Conservation (phyloP, 2,797 vertebrate species). For the Poliocrania exsul region DNA sequence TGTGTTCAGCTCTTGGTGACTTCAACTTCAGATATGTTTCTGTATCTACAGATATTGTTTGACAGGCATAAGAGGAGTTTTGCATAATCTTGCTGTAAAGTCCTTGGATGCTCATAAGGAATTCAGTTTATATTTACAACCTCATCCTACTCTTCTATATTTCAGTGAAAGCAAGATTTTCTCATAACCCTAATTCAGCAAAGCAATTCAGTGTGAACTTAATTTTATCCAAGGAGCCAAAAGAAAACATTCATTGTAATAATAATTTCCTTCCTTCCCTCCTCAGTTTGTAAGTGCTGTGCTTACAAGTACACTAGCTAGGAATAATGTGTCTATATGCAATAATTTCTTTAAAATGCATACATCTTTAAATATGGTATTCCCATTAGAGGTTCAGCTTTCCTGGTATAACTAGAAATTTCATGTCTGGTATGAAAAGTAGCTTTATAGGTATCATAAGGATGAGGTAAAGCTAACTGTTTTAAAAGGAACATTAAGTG, state of each 20-base stretch:
- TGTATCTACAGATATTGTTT: not conserved
- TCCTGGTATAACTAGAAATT: not conserved
- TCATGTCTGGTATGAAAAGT: not conserved
- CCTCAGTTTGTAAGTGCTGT: not conserved
- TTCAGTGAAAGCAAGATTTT: not conserved
- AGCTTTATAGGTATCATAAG: conserved; percentile 11
- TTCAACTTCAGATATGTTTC: not conserved
- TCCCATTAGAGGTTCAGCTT: not conserved
- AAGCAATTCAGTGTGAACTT: not conserved
- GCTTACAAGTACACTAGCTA: not conserved
- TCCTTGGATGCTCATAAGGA: not conserved
- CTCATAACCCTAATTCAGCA: not conserved
- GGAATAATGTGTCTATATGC: not conserved
- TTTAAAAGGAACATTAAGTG: conserved; percentile 48
- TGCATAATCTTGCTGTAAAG: not conserved
- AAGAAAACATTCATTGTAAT: not conserved
- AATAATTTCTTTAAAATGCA: not conserved
- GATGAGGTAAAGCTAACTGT: conserved; percentile 3
- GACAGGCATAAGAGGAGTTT: not conserved
- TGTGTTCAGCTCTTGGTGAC: not conserved
- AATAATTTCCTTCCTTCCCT: not conserved
- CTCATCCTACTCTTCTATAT: not conserved
- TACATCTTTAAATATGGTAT: not conserved
- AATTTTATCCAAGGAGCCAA: not conserved
- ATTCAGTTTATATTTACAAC: not conserved